Base-by-base conservation (phyloP, 2,797 vertebrate genomes). In the Rhinoraja longicauda region DNA sequence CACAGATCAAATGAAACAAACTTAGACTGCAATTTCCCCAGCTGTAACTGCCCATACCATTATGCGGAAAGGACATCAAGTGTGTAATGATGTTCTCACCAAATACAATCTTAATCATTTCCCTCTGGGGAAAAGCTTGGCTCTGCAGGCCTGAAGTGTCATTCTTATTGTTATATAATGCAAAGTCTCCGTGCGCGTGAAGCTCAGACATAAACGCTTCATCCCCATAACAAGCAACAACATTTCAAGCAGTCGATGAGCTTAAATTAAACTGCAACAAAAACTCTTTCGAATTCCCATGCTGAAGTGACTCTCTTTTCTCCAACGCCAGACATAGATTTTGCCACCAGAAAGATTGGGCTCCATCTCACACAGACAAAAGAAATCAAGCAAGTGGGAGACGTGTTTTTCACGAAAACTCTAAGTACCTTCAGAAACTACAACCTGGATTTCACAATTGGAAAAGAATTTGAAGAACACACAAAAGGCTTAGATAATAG, bases 401-500 rank as follows among this genome's bases (percentile, higher is more conserved):
- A 99, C 94, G 95, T 95, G 94, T 99, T 99, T 93, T 97, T 97
- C 94, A 97, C 97, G 0, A 97, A 97, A 95, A 98, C 98, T 57
- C 93, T 97, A 93, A 99, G 98, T 96, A 98, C 97, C 13, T 97
- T 99, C 95, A 96, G 98, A 64, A 98, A 98, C 96, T 99, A 99
- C 1, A 96, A 97, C 0, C 0, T 99, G 94, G 95, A 98, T 95
- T 99, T 95, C 95, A 98, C 96, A 0, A 94, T 98, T 0, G 98
- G 98, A 29, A 97, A 95, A 94, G 98, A 98, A 95, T 98, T 99
- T 93, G 98, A 98, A 0, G 98, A 99, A 94, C 0, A 95, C 0
- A 98, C 98, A 1, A 98, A 98, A 94, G 97, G 96, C 15, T 96
- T 99, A 94, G 98, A 99, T 93, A 96, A 96, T 94, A 94, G 98